A percentile compares a stretch with the other conserved stretches of the same genome.
These are phyloP conservation scores for Rhinoderma darwinii DNA, from an alignment of 2,113 vertebrate genomes.

Conservation along the genomic window DNA sequence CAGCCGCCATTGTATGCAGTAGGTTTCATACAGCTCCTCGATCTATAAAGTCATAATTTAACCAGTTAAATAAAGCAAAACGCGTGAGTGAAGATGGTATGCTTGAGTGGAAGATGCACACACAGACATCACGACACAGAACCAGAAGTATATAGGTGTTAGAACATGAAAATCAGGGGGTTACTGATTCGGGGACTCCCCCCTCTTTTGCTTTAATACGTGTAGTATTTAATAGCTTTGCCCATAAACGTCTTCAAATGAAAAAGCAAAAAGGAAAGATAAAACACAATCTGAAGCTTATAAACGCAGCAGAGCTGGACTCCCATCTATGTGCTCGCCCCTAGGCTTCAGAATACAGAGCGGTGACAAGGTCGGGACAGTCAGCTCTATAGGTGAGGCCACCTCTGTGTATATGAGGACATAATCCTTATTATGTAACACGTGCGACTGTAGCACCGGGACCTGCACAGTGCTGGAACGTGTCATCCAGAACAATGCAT, in stretches of 20 bases:
- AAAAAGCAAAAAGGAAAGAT: background rate
- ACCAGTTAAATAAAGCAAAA: background rate
- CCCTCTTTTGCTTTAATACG: no score
- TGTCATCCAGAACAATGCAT: background rate
- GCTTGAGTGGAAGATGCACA: no score
- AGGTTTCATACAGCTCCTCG: conserved; percentile 93
- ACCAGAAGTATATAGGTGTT: no score
- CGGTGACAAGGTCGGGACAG: background rate
- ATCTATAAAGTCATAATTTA: conserved; percentile 72
- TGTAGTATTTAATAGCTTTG: background rate
- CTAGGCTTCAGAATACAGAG: background rate
- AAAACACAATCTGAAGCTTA: no score
- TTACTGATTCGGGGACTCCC: no score
- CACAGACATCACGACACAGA: background rate
- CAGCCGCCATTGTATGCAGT: conserved; percentile 90
- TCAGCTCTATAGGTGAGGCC: background rate
- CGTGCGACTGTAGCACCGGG: no score
- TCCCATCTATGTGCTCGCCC: background rate
- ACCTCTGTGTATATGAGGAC: background rate
- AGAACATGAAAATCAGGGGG: no score
- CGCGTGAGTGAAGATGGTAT: background rate
- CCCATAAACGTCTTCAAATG: background rate
- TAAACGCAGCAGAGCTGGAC: background rate
- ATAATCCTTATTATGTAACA: conserved; percentile 1
- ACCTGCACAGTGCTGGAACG: background rate